Percentiles rank a stretch among this genome's conserved stretches.
phyloP scores from a whole-genome alignment of 2,888 invertebrate species.

The Ariolimax columbianus region DNA sequence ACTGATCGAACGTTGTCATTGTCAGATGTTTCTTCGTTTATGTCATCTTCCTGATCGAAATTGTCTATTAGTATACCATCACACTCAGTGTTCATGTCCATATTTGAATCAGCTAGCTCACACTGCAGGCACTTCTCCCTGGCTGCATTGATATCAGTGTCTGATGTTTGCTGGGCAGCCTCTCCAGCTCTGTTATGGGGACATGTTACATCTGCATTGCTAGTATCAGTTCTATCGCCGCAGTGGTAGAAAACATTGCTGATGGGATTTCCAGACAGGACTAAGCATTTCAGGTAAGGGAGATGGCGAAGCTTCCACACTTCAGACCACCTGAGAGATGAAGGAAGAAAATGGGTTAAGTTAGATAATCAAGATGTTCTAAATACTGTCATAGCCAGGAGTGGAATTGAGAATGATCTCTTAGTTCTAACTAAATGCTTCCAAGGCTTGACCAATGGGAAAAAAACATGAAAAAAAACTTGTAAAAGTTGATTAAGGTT shows the following conservation, averaged over 20 bases:
- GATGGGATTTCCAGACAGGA: conserved; percentile 72
- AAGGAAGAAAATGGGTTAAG: too few species aligned
- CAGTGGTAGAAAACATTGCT: conserved; percentile 62
- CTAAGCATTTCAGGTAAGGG: conserved; percentile 64
- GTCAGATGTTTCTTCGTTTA: conserved; percentile 19
- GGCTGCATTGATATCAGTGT: not conserved
- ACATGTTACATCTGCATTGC: not conserved
- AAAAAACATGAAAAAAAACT: too few species aligned
- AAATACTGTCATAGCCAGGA: too few species aligned
- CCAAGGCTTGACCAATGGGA: too few species aligned
- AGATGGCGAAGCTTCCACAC: conserved; percentile 69
- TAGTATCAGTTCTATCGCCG: conserved; percentile 12
- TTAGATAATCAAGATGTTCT: too few species aligned
- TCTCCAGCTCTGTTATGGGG: not conserved
- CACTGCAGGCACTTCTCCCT: not conserved
- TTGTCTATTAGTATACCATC: not conserved
- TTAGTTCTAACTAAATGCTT: too few species aligned
- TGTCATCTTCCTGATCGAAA: not conserved
- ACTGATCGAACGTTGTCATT: conserved; percentile 12
- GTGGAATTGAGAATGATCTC: too few species aligned
- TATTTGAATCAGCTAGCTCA: not conserved
- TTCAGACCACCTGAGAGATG: conserved; percentile 68
- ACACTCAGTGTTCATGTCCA: conserved; percentile 18
- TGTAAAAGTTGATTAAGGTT: too few species aligned
- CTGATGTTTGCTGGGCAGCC: not conserved